A percentile compares a stretch with the other conserved stretches of the same genome.
Conservation (phyloP, 1,140 invertebrate species). For the Adoxophyes honmai region DNA sequence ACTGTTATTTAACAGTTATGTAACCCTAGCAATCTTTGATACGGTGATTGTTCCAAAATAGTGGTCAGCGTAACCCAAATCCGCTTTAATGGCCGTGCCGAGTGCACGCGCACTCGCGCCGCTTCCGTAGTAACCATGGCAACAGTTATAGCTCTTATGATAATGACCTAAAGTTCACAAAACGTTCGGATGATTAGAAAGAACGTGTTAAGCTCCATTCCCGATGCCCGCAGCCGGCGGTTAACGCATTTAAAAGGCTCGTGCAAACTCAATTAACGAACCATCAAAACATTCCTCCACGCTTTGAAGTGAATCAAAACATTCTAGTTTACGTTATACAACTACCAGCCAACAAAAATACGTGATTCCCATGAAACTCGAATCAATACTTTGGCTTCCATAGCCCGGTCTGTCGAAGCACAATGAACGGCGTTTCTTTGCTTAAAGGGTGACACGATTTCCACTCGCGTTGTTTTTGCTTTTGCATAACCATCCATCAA, state of each 20-base stretch:
- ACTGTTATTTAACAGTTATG: conserved; percentile 1
- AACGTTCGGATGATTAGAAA: not conserved
- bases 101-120: no score
- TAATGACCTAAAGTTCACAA: not conserved
- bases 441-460: no score
- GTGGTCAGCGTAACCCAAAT: not conserved
- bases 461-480: no score
- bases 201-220: not conserved
- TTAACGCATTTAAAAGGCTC: not conserved
- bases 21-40: conserved; percentile 2
- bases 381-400: no score
- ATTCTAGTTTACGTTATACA: not conserved
- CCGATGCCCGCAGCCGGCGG: not conserved
- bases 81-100: no score
- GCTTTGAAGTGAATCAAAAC: not conserved
- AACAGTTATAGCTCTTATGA: not conserved
- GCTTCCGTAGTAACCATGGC: no score
- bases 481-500: no score
- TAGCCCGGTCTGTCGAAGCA: no score
- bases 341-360: no score
- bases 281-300: not conserved
- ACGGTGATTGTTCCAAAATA: conserved; percentile 5
- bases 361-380: no score
- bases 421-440: no score
- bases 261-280: conserved; percentile 3